phyloP scores from a whole-genome alignment of 2,797 vertebrate species.

The Acrocephalus scirpaceus region DNA sequence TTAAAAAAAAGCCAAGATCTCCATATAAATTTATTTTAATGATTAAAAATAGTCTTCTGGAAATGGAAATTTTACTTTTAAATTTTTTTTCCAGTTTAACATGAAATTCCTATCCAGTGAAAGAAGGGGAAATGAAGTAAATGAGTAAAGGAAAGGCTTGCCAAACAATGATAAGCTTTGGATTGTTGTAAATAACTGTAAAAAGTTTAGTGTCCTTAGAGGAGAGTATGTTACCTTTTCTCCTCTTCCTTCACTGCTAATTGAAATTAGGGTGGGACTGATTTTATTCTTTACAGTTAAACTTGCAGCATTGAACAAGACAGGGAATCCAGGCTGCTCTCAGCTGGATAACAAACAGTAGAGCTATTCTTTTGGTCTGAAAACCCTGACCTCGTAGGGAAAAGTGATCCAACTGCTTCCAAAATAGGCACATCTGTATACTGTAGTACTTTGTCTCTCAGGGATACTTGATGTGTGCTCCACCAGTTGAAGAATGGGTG shows the following conservation, averaged over 20 bases:
- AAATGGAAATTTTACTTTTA: neutral
- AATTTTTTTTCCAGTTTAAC: neutral
- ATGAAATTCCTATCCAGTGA: neutral
- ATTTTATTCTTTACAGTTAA: neutral
- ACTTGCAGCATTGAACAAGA: neutral
- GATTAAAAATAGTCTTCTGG: neutral
- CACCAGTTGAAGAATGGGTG: neutral
- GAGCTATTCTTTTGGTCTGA: slow-evolving; percentile 46
- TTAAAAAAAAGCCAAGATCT: neutral
- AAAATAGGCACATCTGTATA: slow-evolving; percentile 63
- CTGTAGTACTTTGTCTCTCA: slow-evolving; percentile 38
- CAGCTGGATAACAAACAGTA: slow-evolving; percentile 60
- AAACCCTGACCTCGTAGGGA: slow-evolving; percentile 41
- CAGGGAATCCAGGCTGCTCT: slow-evolving; percentile 26
- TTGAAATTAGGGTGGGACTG: neutral
- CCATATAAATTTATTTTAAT: neutral
- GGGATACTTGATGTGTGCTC: neutral
- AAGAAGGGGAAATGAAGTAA: slow-evolving; percentile 25
- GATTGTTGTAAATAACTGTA: neutral
- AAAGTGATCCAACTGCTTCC: slow-evolving; percentile 55
- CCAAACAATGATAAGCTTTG: neutral
- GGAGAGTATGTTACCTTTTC: neutral
- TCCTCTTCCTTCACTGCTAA: neutral
- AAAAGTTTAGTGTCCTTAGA: neutral
- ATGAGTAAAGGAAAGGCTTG: slow-evolving; percentile 11